phyloP scores from a whole-genome alignment of 2,797 vertebrate genomes.

The Cyprinodon diabolis region DNA sequence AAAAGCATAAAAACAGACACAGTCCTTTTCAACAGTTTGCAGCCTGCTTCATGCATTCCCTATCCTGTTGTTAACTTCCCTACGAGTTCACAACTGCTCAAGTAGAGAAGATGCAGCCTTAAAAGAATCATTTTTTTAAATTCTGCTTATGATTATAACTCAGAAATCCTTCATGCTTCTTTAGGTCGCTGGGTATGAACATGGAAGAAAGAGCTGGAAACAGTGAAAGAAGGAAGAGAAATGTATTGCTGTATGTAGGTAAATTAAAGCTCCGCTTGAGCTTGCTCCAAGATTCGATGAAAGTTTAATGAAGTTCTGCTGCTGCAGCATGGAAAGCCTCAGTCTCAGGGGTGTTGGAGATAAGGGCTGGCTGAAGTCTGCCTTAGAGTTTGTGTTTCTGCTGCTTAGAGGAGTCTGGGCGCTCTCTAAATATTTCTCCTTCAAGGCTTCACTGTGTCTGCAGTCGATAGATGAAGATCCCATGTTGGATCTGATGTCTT shows the following conservation, averaged over 20 bases:
- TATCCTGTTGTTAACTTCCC: slow-evolving; percentile 3
- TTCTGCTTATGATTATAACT: slow-evolving; percentile 36
- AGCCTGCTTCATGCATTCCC: slow-evolving; percentile 4
- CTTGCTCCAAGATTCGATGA: slow-evolving; percentile 55
- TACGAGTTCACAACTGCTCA: slow-evolving; percentile 24
- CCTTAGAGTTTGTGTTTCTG: slow-evolving; percentile 41
- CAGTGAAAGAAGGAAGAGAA: slow-evolving; percentile 11
- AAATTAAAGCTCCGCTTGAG: slow-evolving; percentile 44
- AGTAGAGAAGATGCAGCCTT: slow-evolving; percentile 42
- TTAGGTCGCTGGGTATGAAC: slow-evolving; percentile 29
- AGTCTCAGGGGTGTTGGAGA: slow-evolving; percentile 28
- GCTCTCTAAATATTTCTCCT: slow-evolving; percentile 3
- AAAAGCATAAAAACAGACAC: not conserved
- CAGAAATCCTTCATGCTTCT: slow-evolving; percentile 42
- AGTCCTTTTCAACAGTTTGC: not conserved
- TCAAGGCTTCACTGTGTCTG: not conserved
- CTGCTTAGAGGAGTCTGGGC: slow-evolving; percentile 37
- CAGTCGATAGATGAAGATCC: slow-evolving; percentile 11
- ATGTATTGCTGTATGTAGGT: slow-evolving; percentile 20
- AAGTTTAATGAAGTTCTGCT: slow-evolving; percentile 66
- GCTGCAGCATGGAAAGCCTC: slow-evolving; percentile 43
- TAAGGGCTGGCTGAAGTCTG: slow-evolving; percentile 31
- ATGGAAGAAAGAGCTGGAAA: slow-evolving; percentile 4
- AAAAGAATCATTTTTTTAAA: slow-evolving; percentile 32
- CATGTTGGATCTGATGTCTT: slow-evolving; percentile 10